These are phyloP conservation scores for Heliconius sara DNA, from an alignment of 2,888 invertebrate genomes.

Conservation along the genomic window DNA sequence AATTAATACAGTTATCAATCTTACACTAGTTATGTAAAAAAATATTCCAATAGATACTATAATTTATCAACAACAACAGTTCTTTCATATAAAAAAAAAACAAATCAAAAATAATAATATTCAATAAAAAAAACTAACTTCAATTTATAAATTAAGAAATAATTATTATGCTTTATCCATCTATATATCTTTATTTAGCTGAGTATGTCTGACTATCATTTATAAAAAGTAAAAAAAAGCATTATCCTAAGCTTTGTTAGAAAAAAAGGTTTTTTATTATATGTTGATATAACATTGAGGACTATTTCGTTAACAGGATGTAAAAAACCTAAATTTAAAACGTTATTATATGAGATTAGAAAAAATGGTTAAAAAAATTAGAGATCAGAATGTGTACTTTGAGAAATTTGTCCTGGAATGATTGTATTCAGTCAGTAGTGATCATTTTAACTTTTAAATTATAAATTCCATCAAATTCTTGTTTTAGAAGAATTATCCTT, in stretches of 20 bases:
- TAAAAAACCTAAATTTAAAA: slow-evolving; percentile 2
- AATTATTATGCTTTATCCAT: neutral
- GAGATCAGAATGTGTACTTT: slow-evolving; percentile 49
- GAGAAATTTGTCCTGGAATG: slow-evolving; percentile 47
- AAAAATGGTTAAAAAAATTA: slow-evolving; percentile 16
- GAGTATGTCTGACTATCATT: slow-evolving; percentile 18
- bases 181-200: neutral
- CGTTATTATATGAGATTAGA: neutral
- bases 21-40: slow-evolving; percentile 34
- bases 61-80: slow-evolving; percentile 29
- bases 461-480: slow-evolving; percentile 71
- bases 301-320: neutral
- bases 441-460: slow-evolving; percentile 9
- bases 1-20: slow-evolving; percentile 34
- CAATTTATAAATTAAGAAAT: slow-evolving; percentile 1
- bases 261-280: neutral
- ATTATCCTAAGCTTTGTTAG: neutral
- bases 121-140: slow-evolving; percentile 9
- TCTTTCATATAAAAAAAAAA: slow-evolving; percentile 9
- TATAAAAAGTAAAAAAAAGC: slow-evolving; percentile 4
- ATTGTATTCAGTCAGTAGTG: slow-evolving; percentile 48
- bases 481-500: slow-evolving; percentile 86
- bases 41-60: slow-evolving; percentile 28
- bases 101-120: slow-evolving; percentile 27
- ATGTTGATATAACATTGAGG: neutral